A percentile compares a stretch with the other conserved stretches of the same genome.
Evolutionary conservation across 1,140 invertebrate genomes (phyloP).

Genomic region (Chymomyza costata): DNA sequence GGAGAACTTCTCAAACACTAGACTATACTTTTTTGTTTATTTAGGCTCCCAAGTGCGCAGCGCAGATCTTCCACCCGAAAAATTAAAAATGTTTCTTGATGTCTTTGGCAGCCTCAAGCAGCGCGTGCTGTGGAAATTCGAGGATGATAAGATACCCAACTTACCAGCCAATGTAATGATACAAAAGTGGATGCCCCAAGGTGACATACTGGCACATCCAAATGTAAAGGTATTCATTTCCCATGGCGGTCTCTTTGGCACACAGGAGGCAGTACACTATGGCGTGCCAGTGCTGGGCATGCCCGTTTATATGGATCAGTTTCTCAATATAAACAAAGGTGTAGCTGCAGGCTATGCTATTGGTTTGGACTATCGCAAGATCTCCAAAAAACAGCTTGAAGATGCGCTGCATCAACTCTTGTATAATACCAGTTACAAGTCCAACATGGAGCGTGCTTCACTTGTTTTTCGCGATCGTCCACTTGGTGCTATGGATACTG

Average conservation of each 20-base stretch:
- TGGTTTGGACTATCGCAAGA: conserved; percentile 41
- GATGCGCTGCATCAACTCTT: conserved; percentile 74
- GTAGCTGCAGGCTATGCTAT: conserved; percentile 37
- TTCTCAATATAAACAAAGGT: conserved; percentile 49
- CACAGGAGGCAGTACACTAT: conserved; percentile 78
- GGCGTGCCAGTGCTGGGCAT: conserved; percentile 80
- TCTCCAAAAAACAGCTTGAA: conserved; percentile 68
- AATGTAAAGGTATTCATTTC: conserved; percentile 79
- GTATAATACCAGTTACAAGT: conserved; percentile 74
- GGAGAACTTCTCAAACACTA: not conserved
- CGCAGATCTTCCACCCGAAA: conserved; percentile 72
- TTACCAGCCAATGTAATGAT: conserved; percentile 78
- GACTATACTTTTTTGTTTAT: not conserved
- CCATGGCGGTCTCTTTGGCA: conserved; percentile 80
- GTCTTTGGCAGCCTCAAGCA: conserved; percentile 77
- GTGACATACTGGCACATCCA: conserved; percentile 79
- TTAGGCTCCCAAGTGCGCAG: conserved; percentile 60
- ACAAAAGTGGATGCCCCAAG: conserved; percentile 80
- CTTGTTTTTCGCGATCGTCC: conserved; percentile 77
- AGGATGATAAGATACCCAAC: conserved; percentile 76
- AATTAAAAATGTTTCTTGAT: conserved; percentile 76
- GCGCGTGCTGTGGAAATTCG: conserved; percentile 80
- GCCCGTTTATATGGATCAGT: conserved; percentile 79
- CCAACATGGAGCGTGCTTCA: conserved; percentile 73
- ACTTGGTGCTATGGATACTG: conserved; percentile 76